These are phyloP conservation scores for Pogonus chalceus DNA, from an alignment of 1,140 invertebrate species.

Conservation along the genomic window DNA sequence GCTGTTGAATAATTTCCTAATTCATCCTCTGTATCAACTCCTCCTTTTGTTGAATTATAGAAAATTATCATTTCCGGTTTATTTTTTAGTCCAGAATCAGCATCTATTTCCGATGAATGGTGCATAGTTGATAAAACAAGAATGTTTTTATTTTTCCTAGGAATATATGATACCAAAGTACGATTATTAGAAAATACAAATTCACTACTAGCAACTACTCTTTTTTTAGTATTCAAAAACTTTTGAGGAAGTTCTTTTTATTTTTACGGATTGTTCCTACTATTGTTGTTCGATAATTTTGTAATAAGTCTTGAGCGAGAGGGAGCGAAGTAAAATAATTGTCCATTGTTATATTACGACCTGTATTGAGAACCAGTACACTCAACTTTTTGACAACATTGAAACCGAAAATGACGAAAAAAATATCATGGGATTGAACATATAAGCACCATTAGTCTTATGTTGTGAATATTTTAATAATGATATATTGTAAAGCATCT, in stretches of 20 bases:
- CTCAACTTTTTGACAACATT: constrained; percentile 14
- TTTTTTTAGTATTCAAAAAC: constrained; percentile 23
- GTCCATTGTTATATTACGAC: constrained; percentile 33
- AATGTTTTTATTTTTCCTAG: constrained; percentile 18
- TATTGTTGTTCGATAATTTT: constrained; percentile 25
- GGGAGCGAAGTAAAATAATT: constrained; percentile 32
- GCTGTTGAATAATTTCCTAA: no score
- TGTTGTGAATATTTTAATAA: no score
- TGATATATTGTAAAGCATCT: no score
- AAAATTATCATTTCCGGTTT: constrained; percentile 35
- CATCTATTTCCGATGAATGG: constrained; percentile 16
- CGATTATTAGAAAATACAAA: constrained; percentile 23
- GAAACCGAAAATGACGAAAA: no score
- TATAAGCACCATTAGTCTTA: no score
- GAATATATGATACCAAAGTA: constrained; percentile 23
- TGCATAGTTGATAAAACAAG: constrained; percentile 23
- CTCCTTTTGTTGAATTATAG: constrained; percentile 35
- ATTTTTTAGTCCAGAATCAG: constrained; percentile 5
- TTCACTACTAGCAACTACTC: no score
- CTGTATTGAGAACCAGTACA: constrained; percentile 19
- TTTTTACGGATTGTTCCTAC: constrained; percentile 33
- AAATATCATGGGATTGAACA: no score
- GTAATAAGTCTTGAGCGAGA: constrained; percentile 24
- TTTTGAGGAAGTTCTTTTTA: constrained; percentile 30
- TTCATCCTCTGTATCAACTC: constrained; percentile 32